Evolutionary conservation across 1,140 invertebrate genomes (phyloP).

Genomic region (Orius insidiosus): DNA sequence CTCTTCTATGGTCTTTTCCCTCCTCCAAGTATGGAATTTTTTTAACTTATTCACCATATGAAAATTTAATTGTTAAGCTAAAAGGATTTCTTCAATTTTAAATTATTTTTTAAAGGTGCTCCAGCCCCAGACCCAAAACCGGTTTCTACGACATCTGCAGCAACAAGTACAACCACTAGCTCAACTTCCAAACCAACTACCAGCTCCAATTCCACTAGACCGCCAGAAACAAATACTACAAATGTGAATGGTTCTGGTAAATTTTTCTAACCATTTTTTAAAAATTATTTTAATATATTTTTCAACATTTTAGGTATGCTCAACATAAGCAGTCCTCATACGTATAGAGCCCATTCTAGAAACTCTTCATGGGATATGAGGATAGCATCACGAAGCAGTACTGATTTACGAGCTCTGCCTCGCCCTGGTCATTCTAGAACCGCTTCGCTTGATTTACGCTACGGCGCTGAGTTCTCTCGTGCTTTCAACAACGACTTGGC

Average conservation of each 20-base stretch:
- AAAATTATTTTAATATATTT: conserved; percentile 17
- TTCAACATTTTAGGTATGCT: conserved; percentile 20
- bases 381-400: conserved; percentile 29
- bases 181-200: neutral
- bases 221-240: neutral
- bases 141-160: too few relatives aligned
- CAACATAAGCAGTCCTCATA: conserved; percentile 9
- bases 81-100: too few relatives aligned
- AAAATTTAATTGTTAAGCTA: too few relatives aligned
- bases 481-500: conserved; percentile 50
- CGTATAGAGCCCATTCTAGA: conserved; percentile 35
- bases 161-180: neutral
- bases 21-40: conserved; percentile 63
- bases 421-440: conserved; percentile 54
- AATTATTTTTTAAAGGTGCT: too few relatives aligned
- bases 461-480: conserved; percentile 60
- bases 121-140: too few relatives aligned
- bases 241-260: conserved; percentile 3
- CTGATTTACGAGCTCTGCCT: conserved; percentile 24
- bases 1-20: conserved; percentile 88
- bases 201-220: neutral
- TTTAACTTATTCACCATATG: too few relatives aligned
- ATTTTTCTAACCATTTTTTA: neutral
- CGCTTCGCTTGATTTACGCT: conserved; percentile 63
- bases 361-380: conserved; percentile 67